A percentile compares a stretch with the other conserved stretches of the same genome.
phyloP scores from a whole-genome alignment of 64 coral and sea anemone species.

The Porites australiensis region DNA sequence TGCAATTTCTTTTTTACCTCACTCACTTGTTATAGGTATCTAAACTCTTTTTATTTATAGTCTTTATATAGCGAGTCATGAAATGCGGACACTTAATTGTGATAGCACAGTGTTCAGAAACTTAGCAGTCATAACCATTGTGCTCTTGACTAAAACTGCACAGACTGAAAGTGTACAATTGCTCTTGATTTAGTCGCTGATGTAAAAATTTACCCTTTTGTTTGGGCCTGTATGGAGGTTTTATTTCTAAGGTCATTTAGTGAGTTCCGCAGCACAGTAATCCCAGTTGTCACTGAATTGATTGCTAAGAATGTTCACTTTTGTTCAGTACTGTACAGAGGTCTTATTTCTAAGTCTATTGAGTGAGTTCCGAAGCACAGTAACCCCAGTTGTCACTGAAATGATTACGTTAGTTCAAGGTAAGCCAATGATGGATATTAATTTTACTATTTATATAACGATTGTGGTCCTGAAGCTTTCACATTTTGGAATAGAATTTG shows the following conservation, averaged over 20 bases:
- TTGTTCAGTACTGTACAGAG: constrained; percentile 85
- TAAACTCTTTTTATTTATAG: too few relatives aligned
- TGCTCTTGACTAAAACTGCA: too few relatives aligned
- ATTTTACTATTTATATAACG: not conserved
- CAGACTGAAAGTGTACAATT: too few relatives aligned
- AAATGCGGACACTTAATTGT: too few relatives aligned
- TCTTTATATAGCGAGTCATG: too few relatives aligned
- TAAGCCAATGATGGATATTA: constrained; percentile 1
- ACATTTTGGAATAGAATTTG: too few relatives aligned
- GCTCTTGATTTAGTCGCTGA: too few relatives aligned
- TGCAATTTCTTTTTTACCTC: not conserved
- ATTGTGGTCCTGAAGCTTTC: too few relatives aligned
- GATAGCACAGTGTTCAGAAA: too few relatives aligned
- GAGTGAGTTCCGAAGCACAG: constrained; percentile 81
- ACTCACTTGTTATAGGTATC: too few relatives aligned
- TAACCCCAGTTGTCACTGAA: constrained; percentile 85
- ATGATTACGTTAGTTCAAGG: constrained; percentile 91
- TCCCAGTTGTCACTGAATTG: constrained; percentile 81
- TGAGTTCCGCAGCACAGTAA: constrained; percentile 88
- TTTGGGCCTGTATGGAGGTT: constrained; percentile 89
- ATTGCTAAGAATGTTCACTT: constrained; percentile 1
- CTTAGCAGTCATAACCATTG: too few relatives aligned
- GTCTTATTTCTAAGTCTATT: constrained; percentile 80
- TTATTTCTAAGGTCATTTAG: constrained; percentile 76
- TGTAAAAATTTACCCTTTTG: too few relatives aligned